phyloP scores from a whole-genome alignment of 1,140 invertebrate species.

The Hermetia illucens region DNA sequence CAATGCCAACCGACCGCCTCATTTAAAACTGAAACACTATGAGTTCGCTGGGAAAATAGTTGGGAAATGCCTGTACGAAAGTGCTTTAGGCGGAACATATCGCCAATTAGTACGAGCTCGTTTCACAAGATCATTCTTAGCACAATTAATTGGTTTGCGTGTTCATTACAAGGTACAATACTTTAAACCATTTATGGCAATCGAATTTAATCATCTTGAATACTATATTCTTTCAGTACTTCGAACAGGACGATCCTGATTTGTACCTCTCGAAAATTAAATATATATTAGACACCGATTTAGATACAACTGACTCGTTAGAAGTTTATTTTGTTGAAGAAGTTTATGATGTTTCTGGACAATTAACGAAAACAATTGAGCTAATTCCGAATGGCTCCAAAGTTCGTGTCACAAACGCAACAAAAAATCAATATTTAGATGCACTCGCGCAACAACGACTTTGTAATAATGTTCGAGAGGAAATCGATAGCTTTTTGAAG shows the following conservation, averaged over 20 bases:
- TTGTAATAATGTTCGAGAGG: conserved; percentile 62
- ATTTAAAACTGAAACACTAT: conserved; percentile 75
- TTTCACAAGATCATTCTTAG: conserved; percentile 85
- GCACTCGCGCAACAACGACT: conserved; percentile 78
- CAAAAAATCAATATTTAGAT: conserved; percentile 56
- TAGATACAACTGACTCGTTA: conserved; percentile 53
- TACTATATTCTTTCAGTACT: conserved; percentile 64
- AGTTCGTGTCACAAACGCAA: conserved; percentile 26
- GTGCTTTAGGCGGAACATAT: conserved; percentile 73
- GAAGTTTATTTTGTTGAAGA: conserved; percentile 82
- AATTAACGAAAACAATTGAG: conserved; percentile 59
- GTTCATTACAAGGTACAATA: conserved; percentile 80
- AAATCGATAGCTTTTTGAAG: conserved; percentile 77
- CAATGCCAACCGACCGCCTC: conserved; percentile 55
- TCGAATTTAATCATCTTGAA: conserved; percentile 33
- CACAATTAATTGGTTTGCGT: conserved; percentile 77
- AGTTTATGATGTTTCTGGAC: conserved; percentile 65
- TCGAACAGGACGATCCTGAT: conserved; percentile 91
- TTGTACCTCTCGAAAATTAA: conserved; percentile 83
- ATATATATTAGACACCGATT: conserved; percentile 81
- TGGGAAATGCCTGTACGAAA: conserved; percentile 65
- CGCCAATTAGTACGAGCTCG: conserved; percentile 77
- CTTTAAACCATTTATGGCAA: neutral
- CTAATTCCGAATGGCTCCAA: conserved; percentile 59
- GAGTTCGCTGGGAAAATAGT: conserved; percentile 89